phyloP scores from a whole-genome alignment of 2,113 vertebrate genomes.

The Amphiprion ocellaris region DNA sequence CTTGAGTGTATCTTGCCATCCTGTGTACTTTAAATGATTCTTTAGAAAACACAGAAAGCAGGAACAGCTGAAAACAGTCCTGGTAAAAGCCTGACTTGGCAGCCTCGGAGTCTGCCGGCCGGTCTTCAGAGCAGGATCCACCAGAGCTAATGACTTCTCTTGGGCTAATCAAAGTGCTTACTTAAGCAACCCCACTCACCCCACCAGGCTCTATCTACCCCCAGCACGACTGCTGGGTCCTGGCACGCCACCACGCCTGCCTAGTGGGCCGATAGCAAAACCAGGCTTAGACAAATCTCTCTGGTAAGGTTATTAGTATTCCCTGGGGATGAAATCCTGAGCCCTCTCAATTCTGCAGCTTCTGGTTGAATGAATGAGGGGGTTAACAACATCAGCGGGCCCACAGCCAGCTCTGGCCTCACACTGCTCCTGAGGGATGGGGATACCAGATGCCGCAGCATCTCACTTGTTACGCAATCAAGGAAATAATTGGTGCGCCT shows the following conservation, averaged over 20 bases:
- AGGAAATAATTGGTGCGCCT: slow-evolving; percentile 52
- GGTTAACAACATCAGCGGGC: slow-evolving; percentile 56
- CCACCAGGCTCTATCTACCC: slow-evolving; percentile 11
- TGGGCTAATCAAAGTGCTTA: slow-evolving; percentile 42
- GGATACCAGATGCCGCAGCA: slow-evolving; percentile 54
- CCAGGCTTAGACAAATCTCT: slow-evolving; percentile 50
- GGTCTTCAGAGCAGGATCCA: slow-evolving; percentile 37
- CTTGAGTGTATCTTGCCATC: no score
- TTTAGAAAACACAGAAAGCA: neutral
- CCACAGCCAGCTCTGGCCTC: slow-evolving; percentile 49
- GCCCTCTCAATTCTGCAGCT: slow-evolving; percentile 46
- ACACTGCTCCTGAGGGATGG: slow-evolving; percentile 41
- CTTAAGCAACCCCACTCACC: slow-evolving; percentile 30
- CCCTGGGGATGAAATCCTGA: slow-evolving; percentile 46
- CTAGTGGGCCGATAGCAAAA: slow-evolving; percentile 32
- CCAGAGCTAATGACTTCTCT: slow-evolving; percentile 47
- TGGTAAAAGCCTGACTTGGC: slow-evolving; percentile 25
- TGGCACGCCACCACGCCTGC: slow-evolving; percentile 36
- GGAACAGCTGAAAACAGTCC: neutral
- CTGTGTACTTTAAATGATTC: neutral
- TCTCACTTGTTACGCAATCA: slow-evolving; percentile 71
- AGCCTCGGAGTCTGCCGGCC: slow-evolving; percentile 4
- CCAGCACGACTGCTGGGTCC: slow-evolving; percentile 28
- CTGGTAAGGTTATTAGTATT: slow-evolving; percentile 58
- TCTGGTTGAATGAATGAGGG: slow-evolving; percentile 49